Conservation (phyloP, 2,888 invertebrate species). For the Drosophila quasianomalipes region DNA sequence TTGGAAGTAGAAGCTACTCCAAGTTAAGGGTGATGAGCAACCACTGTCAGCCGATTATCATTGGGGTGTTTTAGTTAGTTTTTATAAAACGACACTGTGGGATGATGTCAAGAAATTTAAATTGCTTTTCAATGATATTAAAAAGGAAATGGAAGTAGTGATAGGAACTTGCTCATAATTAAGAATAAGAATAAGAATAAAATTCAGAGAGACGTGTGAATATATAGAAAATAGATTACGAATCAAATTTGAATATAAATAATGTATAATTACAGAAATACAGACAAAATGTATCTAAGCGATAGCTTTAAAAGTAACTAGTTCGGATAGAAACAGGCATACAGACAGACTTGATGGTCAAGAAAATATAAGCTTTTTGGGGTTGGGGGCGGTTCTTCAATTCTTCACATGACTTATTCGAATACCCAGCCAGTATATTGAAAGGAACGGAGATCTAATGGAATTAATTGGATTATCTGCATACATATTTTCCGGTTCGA, state of each 20-base stretch:
- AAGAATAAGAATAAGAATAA: background rate
- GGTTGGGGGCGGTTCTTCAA: background rate
- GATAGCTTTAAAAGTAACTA: background rate
- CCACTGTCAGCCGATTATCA: slow-evolving; percentile 8
- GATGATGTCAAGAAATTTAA: slow-evolving; percentile 13
- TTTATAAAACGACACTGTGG: slow-evolving; percentile 13
- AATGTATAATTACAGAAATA: background rate
- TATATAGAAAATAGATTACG: background rate
- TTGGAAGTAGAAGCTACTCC: slow-evolving; percentile 28
- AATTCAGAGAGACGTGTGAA: background rate
- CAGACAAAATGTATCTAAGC: background rate
- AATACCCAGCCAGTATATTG: background rate
- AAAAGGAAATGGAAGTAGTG: background rate
- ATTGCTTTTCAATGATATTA: slow-evolving; percentile 1
- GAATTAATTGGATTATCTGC: background rate
- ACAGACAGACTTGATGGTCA: background rate
- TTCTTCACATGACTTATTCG: background rate
- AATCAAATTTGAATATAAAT: background rate
- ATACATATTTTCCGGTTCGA: background rate
- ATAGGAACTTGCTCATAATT: background rate
- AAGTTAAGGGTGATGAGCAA: slow-evolving; percentile 7
- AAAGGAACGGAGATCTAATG: background rate
- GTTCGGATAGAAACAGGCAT: background rate
- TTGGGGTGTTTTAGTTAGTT: slow-evolving; percentile 20
- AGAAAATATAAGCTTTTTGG: background rate